Conservation (phyloP, 2,113 vertebrate species). For the Epinephelus moara region DNA sequence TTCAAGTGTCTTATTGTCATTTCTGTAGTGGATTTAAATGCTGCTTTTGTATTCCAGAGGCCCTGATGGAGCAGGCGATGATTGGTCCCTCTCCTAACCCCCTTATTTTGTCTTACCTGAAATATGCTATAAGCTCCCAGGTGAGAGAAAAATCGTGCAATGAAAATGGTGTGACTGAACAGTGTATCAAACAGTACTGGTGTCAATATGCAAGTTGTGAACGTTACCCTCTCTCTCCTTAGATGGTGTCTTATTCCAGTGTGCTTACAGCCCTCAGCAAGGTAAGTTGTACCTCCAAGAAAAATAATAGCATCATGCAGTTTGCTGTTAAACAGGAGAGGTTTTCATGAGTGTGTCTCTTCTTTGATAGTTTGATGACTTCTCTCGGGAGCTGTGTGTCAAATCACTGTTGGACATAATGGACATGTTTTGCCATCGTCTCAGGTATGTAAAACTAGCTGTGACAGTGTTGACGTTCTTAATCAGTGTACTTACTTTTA, state of each 20-base stretch:
- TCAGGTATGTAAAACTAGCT: slow-evolving; percentile 85
- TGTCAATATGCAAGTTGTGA: not conserved
- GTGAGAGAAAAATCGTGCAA: slow-evolving; percentile 76
- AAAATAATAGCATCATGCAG: not conserved
- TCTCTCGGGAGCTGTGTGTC: slow-evolving; percentile 94
- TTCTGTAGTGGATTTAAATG: not conserved
- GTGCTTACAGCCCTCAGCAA: slow-evolving; percentile 95
- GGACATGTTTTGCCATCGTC: slow-evolving; percentile 97
- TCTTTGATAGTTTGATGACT: slow-evolving; percentile 92
- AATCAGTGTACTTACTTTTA: too few relatives aligned
- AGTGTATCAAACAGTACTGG: not conserved
- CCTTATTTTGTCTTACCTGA: slow-evolving; percentile 96
- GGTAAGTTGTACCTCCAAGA: slow-evolving; percentile 79
- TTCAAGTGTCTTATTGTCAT: not conserved
- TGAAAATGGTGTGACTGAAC: not conserved
- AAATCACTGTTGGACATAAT: slow-evolving; percentile 95
- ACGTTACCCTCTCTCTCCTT: not conserved
- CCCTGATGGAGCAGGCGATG: slow-evolving; percentile 97
- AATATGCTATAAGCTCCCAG: slow-evolving; percentile 98
- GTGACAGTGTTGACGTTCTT: too few relatives aligned
- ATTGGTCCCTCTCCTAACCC: slow-evolving; percentile 97
- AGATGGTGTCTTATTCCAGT: slow-evolving; percentile 99
- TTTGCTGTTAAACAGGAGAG: not conserved
- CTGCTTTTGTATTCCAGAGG: slow-evolving; percentile 85
- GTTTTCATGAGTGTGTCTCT: slow-evolving; percentile 4